Evolutionary conservation across 2,113 vertebrate genomes (phyloP).

Genomic region (Origma solitaria): DNA sequence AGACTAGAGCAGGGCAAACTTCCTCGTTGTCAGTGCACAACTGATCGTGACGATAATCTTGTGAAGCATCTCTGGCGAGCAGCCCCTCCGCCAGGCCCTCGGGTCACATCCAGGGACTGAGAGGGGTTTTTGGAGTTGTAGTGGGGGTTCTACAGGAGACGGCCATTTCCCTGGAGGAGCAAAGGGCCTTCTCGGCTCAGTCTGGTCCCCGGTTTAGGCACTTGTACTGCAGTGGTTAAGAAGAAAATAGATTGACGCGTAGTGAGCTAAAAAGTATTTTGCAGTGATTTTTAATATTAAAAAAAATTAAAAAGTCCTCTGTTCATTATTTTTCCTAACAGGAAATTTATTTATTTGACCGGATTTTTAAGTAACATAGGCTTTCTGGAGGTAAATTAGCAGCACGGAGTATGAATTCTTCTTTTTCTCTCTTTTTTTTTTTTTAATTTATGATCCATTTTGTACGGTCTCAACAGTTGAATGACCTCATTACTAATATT

Average conservation of each 20-base stretch:
- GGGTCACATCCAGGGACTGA: slow-evolving; percentile 56
- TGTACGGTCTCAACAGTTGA: slow-evolving; percentile 87
- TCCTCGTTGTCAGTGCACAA: slow-evolving; percentile 62
- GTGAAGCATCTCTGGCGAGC: slow-evolving; percentile 48
- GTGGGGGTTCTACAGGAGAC: slow-evolving; percentile 69
- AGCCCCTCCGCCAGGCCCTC: slow-evolving; percentile 45
- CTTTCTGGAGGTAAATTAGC: slow-evolving; percentile 80
- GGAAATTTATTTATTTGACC: slow-evolving; percentile 85
- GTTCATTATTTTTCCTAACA: slow-evolving; percentile 71
- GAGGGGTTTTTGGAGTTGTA: slow-evolving; percentile 12
- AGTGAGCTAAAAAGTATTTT: slow-evolving; percentile 67
- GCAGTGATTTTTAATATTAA: slow-evolving; percentile 66
- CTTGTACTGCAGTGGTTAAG: slow-evolving; percentile 73
- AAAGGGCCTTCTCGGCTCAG: slow-evolving; percentile 36
- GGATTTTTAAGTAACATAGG: slow-evolving; percentile 75
- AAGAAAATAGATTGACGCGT: slow-evolving; percentile 3
- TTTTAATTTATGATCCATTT: slow-evolving; percentile 91
- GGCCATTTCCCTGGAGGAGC: slow-evolving; percentile 56
- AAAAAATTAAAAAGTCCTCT: slow-evolving; percentile 54
- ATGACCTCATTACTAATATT: slow-evolving; percentile 94
- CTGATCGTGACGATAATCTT: slow-evolving; percentile 33
- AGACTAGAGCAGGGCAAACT: slow-evolving; percentile 61
- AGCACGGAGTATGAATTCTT: slow-evolving; percentile 80
- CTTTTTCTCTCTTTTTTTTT: slow-evolving; percentile 71
- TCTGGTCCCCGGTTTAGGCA: slow-evolving; percentile 68